Conservation (phyloP, 2,888 invertebrate genomes). For the Andrena camellia region DNA sequence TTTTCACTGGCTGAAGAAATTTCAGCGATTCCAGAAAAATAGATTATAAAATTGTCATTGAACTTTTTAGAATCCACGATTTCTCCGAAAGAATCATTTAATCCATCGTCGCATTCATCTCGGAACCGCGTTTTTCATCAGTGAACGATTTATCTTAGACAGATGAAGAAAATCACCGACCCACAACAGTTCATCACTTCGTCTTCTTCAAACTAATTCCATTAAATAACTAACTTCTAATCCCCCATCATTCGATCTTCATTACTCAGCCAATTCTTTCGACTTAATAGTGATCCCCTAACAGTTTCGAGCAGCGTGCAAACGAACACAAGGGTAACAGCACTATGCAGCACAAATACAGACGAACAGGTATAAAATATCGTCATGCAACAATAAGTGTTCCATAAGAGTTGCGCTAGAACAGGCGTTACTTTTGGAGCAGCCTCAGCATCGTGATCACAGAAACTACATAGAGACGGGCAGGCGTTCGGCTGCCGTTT, state of each 20-base stretch:
- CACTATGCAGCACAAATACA: neutral
- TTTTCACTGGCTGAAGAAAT: neutral
- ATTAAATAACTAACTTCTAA: too few relatives aligned
- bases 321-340: neutral
- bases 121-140: too few relatives aligned
- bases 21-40: neutral
- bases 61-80: too few relatives aligned
- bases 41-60: too few relatives aligned
- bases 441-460: conserved; percentile 39
- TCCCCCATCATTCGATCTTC: too few relatives aligned
- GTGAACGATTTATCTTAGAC: too few relatives aligned
- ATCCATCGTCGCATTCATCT: too few relatives aligned
- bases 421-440: conserved; percentile 45
- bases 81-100: too few relatives aligned
- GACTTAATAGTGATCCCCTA: neutral
- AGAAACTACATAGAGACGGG: conserved; percentile 25
- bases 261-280: neutral
- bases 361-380: neutral
- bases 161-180: too few relatives aligned
- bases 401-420: neutral
- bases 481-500: too few relatives aligned
- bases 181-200: too few relatives aligned
- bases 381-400: conserved; percentile 1
- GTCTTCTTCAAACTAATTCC: too few relatives aligned
- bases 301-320: conserved; percentile 12